Evolutionary conservation across 2,888 invertebrate species (phyloP).

Genomic region (Brenthis ino): DNA sequence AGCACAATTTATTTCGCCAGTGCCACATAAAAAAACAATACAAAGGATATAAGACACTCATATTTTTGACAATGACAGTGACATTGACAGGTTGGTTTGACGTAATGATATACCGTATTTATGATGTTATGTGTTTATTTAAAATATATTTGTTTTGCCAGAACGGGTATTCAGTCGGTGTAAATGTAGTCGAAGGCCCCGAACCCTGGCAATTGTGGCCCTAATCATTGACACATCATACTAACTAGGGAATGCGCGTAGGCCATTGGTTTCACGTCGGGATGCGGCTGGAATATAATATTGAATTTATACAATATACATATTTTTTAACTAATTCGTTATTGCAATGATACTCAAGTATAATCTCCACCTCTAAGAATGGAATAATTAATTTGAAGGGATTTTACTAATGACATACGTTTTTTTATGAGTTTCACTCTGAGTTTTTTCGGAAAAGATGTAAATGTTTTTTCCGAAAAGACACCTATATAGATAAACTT

Average conservation of each 20-base stretch:
- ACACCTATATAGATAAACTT: not conserved
- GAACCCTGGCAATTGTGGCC: constrained; percentile 17
- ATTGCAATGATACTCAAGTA: too few relatives aligned
- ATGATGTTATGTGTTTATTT: not conserved
- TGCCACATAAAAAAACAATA: too few relatives aligned
- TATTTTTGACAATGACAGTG: not conserved
- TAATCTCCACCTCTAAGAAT: not conserved
- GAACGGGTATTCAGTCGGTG: constrained; percentile 8
- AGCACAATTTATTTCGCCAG: not conserved
- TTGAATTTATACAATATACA: not conserved
- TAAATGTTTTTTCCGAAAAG: too few relatives aligned
- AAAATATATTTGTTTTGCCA: not conserved
- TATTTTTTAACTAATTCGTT: too few relatives aligned
- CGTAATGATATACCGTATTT: not conserved
- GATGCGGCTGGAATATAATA: constrained; percentile 91
- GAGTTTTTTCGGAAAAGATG: too few relatives aligned
- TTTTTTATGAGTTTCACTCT: too few relatives aligned
- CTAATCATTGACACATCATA: constrained; percentile 84
- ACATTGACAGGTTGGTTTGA: constrained; percentile 3
- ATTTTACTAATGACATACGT: too few relatives aligned
- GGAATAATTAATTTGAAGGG: too few relatives aligned
- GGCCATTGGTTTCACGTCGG: constrained; percentile 98
- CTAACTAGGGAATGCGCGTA: constrained; percentile 94
- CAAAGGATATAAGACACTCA: too few relatives aligned
- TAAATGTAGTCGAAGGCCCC: constrained; percentile 14